Base-by-base conservation (phyloP, 2,113 vertebrate genomes). In the Myotis brandtii region DNA sequence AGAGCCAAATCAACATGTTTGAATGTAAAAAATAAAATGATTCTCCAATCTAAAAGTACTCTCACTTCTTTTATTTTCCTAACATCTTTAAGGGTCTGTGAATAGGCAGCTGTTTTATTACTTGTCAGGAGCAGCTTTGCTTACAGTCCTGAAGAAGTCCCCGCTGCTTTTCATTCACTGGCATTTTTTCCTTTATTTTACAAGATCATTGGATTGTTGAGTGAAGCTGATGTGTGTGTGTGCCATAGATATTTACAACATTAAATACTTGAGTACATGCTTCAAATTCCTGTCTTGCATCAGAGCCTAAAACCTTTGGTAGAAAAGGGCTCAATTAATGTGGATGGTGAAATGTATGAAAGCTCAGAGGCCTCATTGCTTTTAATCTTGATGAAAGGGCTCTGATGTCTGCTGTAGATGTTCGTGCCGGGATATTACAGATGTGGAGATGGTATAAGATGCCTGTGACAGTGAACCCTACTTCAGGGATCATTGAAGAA, bases 281-380 rank as follows among this genome's bases (percentile, higher is more conserved):
- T 98, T 99, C 97, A 97, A 98, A 99, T 99, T 99, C 99, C 99
- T 99, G 94, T 93, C 97, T 98, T 98, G 98, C 99, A 99, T 94
- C 98, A 98, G 98, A 98, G 98, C 99, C 97, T 98, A 97, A 98
- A 98, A 99, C 98, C 98, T 98, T 97, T 97, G 97, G 96, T 90
- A 96, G 94, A 94, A 97, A 97, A 96, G 96, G 93, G 93, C 96
- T 98, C 95, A 94, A 83, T 96, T 96, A 96, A 52, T 93, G 67
- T 92, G 62, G 77, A 70, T 84, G 67, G 96, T 96, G 94, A 93
- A 81, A 79, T 94, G 56, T 90, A 87, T 70, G 54, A 95, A 73
- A 80, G 87, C 20, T 46, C 77, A 72, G 85, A 92, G 89, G 79
- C 95, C 93, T 77, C 72, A 75, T 69, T 54, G 64, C 75, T 98